Evolutionary conservation across 2,113 vertebrate genomes (phyloP).

Genomic region (Pelusios castaneus): DNA sequence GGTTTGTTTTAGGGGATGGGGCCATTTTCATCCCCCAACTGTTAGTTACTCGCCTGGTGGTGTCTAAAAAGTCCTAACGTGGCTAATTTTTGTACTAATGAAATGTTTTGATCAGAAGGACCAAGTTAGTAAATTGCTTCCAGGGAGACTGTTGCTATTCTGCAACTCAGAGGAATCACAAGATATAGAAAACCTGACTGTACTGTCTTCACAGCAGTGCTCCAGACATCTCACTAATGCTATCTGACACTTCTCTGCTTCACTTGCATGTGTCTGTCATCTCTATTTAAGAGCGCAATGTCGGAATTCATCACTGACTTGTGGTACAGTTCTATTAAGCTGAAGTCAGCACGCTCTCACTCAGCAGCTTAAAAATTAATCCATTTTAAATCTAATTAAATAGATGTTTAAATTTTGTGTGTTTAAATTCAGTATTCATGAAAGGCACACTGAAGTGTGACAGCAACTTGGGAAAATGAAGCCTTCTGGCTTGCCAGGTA

Average conservation of each 20-base stretch:
- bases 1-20: not conserved
- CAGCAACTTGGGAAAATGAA: not conserved
- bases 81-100: not conserved
- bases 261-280: accelerated
- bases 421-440: not conserved
- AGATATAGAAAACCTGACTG: not conserved
- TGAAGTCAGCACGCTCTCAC: not conserved
- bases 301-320: not conserved
- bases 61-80: not conserved
- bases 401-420: not conserved
- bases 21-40: not conserved
- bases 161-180: not conserved
- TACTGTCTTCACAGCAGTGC: not conserved
- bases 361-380: not conserved
- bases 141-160: not conserved
- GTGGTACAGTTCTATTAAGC: not conserved
- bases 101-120: not conserved
- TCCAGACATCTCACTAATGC: not conserved
- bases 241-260: not conserved
- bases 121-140: not conserved
- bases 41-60: not conserved
- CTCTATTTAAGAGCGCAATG: not conserved
- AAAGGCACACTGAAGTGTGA: not conserved
- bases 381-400: not conserved
- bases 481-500: not conserved